phyloP scores from a whole-genome alignment of 2,797 vertebrate species.

The Aeoliscus strigatus region DNA sequence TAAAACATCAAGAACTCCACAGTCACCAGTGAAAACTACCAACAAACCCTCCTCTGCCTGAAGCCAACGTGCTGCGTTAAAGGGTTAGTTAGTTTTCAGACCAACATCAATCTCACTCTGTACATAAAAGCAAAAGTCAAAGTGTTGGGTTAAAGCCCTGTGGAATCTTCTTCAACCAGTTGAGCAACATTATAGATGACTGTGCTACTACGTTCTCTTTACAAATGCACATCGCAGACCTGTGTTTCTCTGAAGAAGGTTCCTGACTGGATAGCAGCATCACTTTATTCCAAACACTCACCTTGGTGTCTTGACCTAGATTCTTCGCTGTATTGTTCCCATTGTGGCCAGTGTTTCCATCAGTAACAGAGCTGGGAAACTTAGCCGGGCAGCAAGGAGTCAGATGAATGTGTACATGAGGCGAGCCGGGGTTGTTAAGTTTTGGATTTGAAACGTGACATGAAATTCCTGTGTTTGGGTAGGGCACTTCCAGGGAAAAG shows the following conservation, averaged over 20 bases:
- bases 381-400: slow-evolving; percentile 76
- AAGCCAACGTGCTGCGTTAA: background rate
- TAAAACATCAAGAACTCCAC: background rate
- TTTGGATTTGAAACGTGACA: slow-evolving; percentile 84
- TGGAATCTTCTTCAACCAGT: slow-evolving; percentile 42
- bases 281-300: slow-evolving; percentile 67
- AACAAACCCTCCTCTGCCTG: background rate
- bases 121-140: slow-evolving; percentile 1
- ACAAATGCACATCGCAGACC: no score
- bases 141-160: background rate
- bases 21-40: background rate
- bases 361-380: slow-evolving; percentile 58
- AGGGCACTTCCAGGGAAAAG: slow-evolving; percentile 86
- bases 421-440: slow-evolving; percentile 73
- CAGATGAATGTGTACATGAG: slow-evolving; percentile 91
- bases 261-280: background rate
- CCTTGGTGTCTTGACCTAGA: slow-evolving; percentile 71
- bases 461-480: slow-evolving; percentile 77
- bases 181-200: slow-evolving; percentile 21
- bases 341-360: slow-evolving; percentile 63
- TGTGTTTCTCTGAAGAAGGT: no score
- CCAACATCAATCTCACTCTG: background rate
- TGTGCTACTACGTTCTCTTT: background rate
- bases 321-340: slow-evolving; percentile 53
- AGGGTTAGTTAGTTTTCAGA: slow-evolving; percentile 3